These are phyloP conservation scores for Stenopsyche tienmushanensis DNA, from an alignment of 1,140 invertebrate genomes.

Conservation along the genomic window DNA sequence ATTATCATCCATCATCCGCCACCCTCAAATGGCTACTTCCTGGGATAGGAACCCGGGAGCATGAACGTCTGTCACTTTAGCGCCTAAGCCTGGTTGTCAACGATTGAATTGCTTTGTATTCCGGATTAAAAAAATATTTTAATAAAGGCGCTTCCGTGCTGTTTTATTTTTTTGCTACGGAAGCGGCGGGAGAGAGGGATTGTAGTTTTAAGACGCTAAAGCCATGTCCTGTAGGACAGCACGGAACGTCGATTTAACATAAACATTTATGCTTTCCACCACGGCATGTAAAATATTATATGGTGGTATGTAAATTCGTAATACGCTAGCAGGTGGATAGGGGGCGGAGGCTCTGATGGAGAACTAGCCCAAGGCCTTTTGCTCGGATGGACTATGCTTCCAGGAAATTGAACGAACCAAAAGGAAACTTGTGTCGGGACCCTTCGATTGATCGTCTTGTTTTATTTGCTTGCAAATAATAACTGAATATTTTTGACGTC, in stretches of 20 bases:
- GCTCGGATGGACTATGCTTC: neutral
- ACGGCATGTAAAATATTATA: conserved; percentile 15
- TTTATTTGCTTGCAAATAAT: conserved; percentile 21
- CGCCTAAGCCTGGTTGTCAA: no score
- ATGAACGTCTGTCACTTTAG: neutral
- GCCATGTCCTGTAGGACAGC: conserved; percentile 3
- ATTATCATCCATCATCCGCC: conserved; percentile 35
- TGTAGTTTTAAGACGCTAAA: neutral
- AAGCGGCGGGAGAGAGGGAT: no score
- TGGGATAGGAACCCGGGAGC: neutral
- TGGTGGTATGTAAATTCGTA: conserved; percentile 18
- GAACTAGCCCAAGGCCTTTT: conserved; percentile 6
- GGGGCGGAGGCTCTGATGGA: neutral
- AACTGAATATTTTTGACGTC: no score
- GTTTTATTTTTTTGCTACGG: no score
- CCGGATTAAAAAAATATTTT: no score
- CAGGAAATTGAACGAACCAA: conserved; percentile 19
- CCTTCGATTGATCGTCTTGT: conserved; percentile 11
- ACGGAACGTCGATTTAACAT: conserved; percentile 17
- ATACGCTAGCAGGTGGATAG: neutral
- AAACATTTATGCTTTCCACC: conserved; percentile 23
- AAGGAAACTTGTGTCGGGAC: conserved; percentile 14
- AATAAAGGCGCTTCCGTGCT: no score
- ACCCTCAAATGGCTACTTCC: neutral
- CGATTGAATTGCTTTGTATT: no score